phyloP scores from a whole-genome alignment of 2,888 invertebrate genomes.

The Dynastes grantii region DNA sequence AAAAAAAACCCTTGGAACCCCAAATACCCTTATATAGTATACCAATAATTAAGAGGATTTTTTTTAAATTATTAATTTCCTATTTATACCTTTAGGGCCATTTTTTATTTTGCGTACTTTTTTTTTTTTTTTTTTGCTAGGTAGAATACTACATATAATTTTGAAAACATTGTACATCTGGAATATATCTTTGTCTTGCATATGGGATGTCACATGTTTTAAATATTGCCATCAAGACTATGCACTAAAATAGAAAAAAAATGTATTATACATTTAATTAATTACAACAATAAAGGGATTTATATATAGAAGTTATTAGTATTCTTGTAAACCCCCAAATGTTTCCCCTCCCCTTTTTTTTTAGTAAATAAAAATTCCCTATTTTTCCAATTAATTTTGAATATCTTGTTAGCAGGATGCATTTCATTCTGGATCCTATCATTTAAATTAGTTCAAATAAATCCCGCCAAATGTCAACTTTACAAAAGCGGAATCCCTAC shows the following conservation, averaged over 20 bases:
- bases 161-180: constrained; percentile 23
- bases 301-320: constrained; percentile 63
- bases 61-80: background rate
- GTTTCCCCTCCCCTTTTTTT: background rate
- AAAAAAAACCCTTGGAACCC: no score
- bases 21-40: no score
- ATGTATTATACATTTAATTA: constrained; percentile 58
- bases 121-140: background rate
- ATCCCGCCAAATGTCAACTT: background rate
- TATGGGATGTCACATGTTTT: constrained; percentile 55
- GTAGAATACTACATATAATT: background rate
- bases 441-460: background rate
- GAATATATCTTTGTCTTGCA: constrained; percentile 51
- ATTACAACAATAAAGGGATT: constrained; percentile 61
- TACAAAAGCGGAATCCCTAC: background rate
- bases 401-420: no score
- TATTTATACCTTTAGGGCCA: background rate
- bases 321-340: constrained; percentile 30
- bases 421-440: background rate
- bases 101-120: background rate
- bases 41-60: no score
- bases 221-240: constrained; percentile 55
- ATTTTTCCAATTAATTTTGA: no score
- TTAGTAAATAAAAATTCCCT: no score
- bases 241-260: constrained; percentile 58